phyloP scores from a whole-genome alignment of 2,797 vertebrate genomes.

The Clamator glandarius region DNA sequence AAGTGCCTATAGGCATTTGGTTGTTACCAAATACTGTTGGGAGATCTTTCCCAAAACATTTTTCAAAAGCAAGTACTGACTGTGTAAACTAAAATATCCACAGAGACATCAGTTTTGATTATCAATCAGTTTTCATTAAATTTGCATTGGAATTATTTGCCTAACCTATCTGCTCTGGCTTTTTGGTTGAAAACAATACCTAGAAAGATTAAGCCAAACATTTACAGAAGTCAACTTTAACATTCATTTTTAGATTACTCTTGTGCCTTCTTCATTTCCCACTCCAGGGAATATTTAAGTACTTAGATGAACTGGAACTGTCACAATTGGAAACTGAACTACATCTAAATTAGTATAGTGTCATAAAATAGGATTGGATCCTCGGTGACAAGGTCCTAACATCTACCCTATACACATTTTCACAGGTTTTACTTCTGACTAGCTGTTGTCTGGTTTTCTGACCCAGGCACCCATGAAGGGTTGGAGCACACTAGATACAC shows the following conservation, averaged over 20 bases:
- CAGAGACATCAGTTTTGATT: not conserved
- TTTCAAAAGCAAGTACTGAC: not conserved
- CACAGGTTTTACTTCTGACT: not conserved
- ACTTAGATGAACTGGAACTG: not conserved
- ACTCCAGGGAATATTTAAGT: not conserved
- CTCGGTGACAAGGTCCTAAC: not conserved
- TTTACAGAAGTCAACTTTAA: not conserved
- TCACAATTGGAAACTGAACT: not conserved
- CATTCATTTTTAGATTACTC: not conserved
- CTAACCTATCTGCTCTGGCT: not conserved
- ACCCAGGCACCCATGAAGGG: not conserved
- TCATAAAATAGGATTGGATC: not conserved
- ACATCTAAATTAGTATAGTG: not conserved
- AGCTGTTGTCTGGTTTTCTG: not conserved
- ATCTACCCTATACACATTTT: not conserved
- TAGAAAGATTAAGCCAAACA: not conserved
- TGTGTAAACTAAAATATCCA: not conserved
- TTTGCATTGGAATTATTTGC: not conserved
- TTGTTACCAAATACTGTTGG: not conserved
- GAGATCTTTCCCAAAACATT: not conserved
- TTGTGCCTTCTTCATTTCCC: not conserved
- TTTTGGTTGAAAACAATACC: not conserved
- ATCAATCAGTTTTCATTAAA: not conserved
- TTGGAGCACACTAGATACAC: not conserved
- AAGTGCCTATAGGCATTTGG: not conserved